Base-by-base conservation (phyloP, 2,888 invertebrate species). In the Elysia crispata region DNA sequence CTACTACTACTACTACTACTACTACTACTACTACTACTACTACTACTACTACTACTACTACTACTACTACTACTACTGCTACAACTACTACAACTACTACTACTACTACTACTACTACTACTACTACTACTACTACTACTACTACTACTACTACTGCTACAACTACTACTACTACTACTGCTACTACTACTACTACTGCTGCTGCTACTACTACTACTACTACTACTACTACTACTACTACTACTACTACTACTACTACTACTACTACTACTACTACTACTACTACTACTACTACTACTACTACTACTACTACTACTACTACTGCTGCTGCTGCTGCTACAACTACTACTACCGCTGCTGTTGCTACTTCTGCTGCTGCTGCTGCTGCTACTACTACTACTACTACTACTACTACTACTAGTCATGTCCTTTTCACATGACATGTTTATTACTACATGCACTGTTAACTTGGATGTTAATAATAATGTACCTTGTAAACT, bases 271-370 rank as follows among this genome's bases (percentile, higher is more conserved):
- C 60, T 73, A 50, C 62, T 75, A 31, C 67, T 62, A 67, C 33
- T 67, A 76, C 54, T 66, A 60, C 30, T 33, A 76, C 64, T 67
- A 76, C 33, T 33, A 79, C 66, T 49, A 66, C 75, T 62, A 60
- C 75, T 50, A 67, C 67, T 54, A 69, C 50, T 30, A 69, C 77
- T 49, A 69, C 50, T 50, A 67, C 67, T 54, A 69, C 77, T 50
- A 69, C 67, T 69, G 28, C 69, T 49, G 28, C 54, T n/a, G n/a
- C n/a, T n/a, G n/a, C n/a, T n/a, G n/a, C n/a, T n/a, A n/a, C n/a
- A n/a, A n/a, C n/a, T n/a, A n/a, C n/a, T n/a, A n/a, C n/a, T n/a
- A n/a, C n/a, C n/a, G n/a, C n/a, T n/a, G n/a, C n/a, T n/a, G n/a
- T n/a, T n/a, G n/a, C n/a, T n/a, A n/a, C n/a, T n/a, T n/a, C n/a